Conservation (phyloP, 1,140 invertebrate species). For the Adoxophyes honmai region DNA sequence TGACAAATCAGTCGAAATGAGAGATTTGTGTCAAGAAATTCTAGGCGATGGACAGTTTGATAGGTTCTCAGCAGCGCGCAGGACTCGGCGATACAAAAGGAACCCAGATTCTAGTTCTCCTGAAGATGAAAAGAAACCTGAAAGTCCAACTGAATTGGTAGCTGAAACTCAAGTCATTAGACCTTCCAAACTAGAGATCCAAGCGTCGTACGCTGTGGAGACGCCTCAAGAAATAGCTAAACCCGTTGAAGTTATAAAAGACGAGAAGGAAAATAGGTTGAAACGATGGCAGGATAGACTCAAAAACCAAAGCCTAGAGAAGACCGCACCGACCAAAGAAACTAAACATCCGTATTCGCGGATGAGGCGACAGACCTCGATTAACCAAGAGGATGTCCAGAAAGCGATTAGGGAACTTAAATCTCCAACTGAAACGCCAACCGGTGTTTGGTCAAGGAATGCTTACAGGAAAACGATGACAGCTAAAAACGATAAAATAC, state of each 20-base stretch:
- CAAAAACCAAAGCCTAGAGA: constrained; percentile 68
- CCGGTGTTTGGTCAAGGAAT: constrained; percentile 74
- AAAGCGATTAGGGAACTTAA: constrained; percentile 80
- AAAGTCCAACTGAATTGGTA: constrained; percentile 67
- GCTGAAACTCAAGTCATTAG: constrained; percentile 76
- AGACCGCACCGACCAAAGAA: constrained; percentile 59
- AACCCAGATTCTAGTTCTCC: constrained; percentile 80
- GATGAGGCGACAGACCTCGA: constrained; percentile 78
- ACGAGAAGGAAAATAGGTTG: constrained; percentile 80
- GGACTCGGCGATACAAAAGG: constrained; percentile 89
- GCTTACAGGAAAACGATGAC: constrained; percentile 60
- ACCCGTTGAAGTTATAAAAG: constrained; percentile 55
- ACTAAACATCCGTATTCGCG: constrained; percentile 54
- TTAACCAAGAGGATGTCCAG: constrained; percentile 81
- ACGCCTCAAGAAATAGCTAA: constrained; percentile 49
- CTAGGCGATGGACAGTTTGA: constrained; percentile 89
- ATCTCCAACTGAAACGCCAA: constrained; percentile 78
- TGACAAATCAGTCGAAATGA: constrained; percentile 67
- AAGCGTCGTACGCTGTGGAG: constrained; percentile 68
- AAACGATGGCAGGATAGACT: constrained; percentile 82
- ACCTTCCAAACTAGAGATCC: constrained; percentile 70
- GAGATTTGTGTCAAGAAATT: constrained; percentile 70
- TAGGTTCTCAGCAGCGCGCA: constrained; percentile 86
- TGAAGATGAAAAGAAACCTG: constrained; percentile 78
- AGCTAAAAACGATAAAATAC: constrained; percentile 41